phyloP scores from a whole-genome alignment of 1,140 invertebrate genomes.

The Agrilus planipennis region DNA sequence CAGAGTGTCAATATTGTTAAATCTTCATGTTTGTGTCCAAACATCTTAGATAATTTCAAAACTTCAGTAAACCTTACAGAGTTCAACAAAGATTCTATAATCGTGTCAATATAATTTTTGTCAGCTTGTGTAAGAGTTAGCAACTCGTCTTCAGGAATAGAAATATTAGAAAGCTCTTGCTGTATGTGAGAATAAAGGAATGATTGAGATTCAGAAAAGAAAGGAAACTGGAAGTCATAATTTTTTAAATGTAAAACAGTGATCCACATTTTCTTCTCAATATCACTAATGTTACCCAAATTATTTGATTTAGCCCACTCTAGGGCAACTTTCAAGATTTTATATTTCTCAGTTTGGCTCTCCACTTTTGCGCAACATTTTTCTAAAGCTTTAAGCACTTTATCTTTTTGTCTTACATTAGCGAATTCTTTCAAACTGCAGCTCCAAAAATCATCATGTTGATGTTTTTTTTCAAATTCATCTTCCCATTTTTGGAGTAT shows the following conservation, averaged over 20 bases:
- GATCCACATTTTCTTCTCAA: constrained; percentile 43
- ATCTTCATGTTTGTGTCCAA: constrained; percentile 33
- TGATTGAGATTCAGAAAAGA: too few relatives aligned
- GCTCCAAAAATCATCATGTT: constrained; percentile 38
- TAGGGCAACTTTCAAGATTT: constrained; percentile 40
- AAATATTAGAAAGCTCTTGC: too few relatives aligned
- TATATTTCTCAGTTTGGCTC: constrained; percentile 37
- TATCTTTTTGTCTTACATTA: constrained; percentile 38
- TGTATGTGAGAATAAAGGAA: too few relatives aligned
- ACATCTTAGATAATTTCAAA: constrained; percentile 36
- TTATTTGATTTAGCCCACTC: constrained; percentile 40
- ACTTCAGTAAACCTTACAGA: constrained; percentile 29
- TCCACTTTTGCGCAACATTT: constrained; percentile 37
- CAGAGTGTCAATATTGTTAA: constrained; percentile 38
- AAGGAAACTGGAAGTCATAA: too few relatives aligned
- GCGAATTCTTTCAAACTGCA: constrained; percentile 45
- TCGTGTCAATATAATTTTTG: constrained; percentile 21
- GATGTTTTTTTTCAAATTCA: constrained; percentile 29
- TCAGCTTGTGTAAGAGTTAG: too few relatives aligned
- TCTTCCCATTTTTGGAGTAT: constrained; percentile 40
- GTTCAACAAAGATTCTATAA: constrained; percentile 31
- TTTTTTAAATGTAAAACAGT: constrained; percentile 37
- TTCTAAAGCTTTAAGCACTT: constrained; percentile 43
- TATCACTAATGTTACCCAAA: constrained; percentile 33
- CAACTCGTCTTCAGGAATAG: constrained; percentile 29